Evolutionary conservation across 2,113 vertebrate genomes (phyloP).

Genomic region (Chelonoidis abingdonii): DNA sequence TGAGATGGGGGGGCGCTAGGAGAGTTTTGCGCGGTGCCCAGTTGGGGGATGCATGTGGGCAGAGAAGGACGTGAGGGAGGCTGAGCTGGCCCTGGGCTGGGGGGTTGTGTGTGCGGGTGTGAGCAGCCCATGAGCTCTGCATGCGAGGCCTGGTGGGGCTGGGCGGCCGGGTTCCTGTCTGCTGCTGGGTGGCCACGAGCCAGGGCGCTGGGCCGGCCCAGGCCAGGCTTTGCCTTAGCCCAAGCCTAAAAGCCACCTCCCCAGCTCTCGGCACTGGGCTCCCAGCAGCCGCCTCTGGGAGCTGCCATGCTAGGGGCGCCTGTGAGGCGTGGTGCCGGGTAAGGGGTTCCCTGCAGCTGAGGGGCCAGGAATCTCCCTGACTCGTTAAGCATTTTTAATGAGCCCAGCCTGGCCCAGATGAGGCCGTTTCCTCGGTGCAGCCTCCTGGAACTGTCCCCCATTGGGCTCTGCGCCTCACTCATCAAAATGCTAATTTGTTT

Average conservation of each 20-base stretch:
- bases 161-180: neutral
- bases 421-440: neutral
- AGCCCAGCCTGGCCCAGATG: constrained; percentile 4
- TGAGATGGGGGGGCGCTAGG: neutral
- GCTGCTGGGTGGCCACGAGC: neutral
- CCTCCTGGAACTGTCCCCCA: neutral
- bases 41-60: neutral
- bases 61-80: too few relatives aligned
- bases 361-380: neutral
- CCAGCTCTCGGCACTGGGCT: too few relatives aligned
- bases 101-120: too few relatives aligned
- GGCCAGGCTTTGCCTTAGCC: too few relatives aligned
- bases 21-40: neutral
- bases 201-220: too few relatives aligned
- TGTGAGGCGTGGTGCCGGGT: neutral
- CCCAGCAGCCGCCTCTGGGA: neutral
- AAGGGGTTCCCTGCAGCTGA: neutral
- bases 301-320: too few relatives aligned
- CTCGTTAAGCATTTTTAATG: neutral
- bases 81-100: too few relatives aligned
- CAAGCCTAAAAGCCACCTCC: too few relatives aligned
- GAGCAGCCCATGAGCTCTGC: too few relatives aligned
- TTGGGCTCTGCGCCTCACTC: neutral
- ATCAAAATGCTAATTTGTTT: constrained; percentile 24
- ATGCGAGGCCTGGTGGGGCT: too few relatives aligned